A percentile compares a stretch with the other conserved stretches of the same genome.
These are phyloP conservation scores for Cheumatopsyche charites DNA, from an alignment of 1,140 invertebrate species.

Conservation along the genomic window DNA sequence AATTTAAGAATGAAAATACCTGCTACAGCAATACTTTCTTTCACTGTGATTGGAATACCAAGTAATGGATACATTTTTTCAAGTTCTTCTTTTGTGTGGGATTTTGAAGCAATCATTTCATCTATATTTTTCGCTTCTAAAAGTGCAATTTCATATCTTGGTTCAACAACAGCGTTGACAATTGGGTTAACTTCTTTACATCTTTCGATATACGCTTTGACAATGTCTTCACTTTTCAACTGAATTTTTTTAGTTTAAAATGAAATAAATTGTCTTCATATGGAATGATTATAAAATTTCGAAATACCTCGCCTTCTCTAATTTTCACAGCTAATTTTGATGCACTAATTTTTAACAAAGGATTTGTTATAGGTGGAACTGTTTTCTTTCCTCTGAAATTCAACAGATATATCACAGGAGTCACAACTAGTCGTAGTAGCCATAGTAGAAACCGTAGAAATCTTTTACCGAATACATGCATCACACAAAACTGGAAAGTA, in stretches of 20 bases:
- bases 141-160: conserved; percentile 68
- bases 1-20: conserved; percentile 52
- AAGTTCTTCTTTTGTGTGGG: conserved; percentile 58
- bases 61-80: conserved; percentile 65
- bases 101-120: conserved; percentile 54
- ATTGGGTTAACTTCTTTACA: conserved; percentile 70
- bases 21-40: conserved; percentile 70
- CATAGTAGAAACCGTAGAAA: conserved; percentile 56
- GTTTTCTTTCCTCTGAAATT: conserved; percentile 58
- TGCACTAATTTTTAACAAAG: conserved; percentile 65
- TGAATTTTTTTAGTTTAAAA: conserved; percentile 52
- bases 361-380: conserved; percentile 65
- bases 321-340: conserved; percentile 66
- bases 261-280: conserved; percentile 3
- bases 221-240: conserved; percentile 66
- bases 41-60: conserved; percentile 70
- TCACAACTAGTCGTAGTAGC: conserved; percentile 53
- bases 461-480: conserved; percentile 54
- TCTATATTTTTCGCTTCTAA: conserved; percentile 64
- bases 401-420: conserved; percentile 56
- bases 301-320: conserved; percentile 64
- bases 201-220: conserved; percentile 67
- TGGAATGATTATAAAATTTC: background rate
- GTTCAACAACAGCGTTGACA: conserved; percentile 73
- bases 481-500: conserved; percentile 55